Percentiles rank a stretch among this genome's conserved stretches.
These are phyloP conservation scores for Eugnorisma glareosa DNA, from an alignment of 2,888 invertebrate genomes.

Conservation along the genomic window DNA sequence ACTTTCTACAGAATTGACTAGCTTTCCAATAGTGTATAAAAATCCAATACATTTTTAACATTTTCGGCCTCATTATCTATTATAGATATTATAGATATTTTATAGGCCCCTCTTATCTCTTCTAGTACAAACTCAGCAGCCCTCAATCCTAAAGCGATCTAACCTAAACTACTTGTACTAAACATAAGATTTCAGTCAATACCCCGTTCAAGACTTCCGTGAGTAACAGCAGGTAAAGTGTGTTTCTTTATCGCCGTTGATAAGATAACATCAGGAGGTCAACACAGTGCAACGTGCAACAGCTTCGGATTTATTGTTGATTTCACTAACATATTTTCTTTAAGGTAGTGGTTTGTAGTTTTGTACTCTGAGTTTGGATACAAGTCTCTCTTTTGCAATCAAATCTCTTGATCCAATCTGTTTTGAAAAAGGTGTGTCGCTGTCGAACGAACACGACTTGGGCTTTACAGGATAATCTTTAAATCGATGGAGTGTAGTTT, in stretches of 20 bases:
- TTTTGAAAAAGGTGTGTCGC: slow-evolving; percentile 55
- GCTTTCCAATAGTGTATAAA: background rate
- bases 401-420: slow-evolving; percentile 61
- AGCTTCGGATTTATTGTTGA: slow-evolving; percentile 64
- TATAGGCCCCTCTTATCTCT: too few relatives aligned
- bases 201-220: slow-evolving; percentile 64
- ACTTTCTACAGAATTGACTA: background rate
- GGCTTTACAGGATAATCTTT: slow-evolving; percentile 35
- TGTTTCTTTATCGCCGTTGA: slow-evolving; percentile 76
- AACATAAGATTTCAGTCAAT: slow-evolving; percentile 58
- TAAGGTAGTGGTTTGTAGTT: slow-evolving; percentile 51
- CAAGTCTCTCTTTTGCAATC: slow-evolving; percentile 53
- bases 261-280: slow-evolving; percentile 78
- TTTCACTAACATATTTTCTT: slow-evolving; percentile 66
- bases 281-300: slow-evolving; percentile 67
- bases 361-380: slow-evolving; percentile 46
- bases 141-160: slow-evolving; percentile 4
- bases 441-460: slow-evolving; percentile 43
- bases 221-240: slow-evolving; percentile 67
- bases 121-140: background rate
- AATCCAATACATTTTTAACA: background rate
- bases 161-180: slow-evolving; percentile 28
- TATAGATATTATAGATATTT: too few relatives aligned
- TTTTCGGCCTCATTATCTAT: background rate
- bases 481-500: slow-evolving; percentile 26